A percentile compares a stretch with the other conserved stretches of the same genome.
Conservation (phyloP, 2,113 vertebrate species). For the Microtus richardsoni region DNA sequence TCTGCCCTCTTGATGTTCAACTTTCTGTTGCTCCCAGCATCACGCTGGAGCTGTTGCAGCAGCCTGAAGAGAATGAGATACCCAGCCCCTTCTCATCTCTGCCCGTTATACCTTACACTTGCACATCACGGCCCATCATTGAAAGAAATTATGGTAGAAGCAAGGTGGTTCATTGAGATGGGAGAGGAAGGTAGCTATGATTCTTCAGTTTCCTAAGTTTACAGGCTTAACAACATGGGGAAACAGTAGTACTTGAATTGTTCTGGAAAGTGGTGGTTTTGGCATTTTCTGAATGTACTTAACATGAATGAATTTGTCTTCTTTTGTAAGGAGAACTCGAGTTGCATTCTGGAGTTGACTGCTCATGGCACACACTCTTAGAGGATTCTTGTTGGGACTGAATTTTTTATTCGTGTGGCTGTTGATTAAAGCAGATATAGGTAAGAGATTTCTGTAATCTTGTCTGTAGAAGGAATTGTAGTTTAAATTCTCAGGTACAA, state of each 20-base stretch:
- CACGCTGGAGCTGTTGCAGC: not conserved
- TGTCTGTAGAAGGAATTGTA: not conserved
- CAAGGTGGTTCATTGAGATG: not conserved
- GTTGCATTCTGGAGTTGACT: not conserved
- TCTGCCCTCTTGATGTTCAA: not conserved
- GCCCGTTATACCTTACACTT: not conserved
- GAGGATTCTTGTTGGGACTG: constrained; percentile 22
- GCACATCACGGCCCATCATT: not conserved
- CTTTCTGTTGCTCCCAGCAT: not conserved
- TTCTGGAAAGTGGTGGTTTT: not conserved
- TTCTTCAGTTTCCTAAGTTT: not conserved
- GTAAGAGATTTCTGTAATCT: constrained; percentile 66
- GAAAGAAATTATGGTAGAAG: not conserved
- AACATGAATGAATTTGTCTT: constrained; percentile 59
- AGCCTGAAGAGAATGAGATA: no score
- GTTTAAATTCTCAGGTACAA: constrained; percentile 12
- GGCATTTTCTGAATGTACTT: constrained; percentile 26
- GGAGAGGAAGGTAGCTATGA: not conserved
- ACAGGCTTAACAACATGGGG: constrained; percentile 7
- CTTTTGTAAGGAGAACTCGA: constrained; percentile 61
- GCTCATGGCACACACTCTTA: constrained; percentile 64
- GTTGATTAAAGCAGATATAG: constrained; percentile 64
- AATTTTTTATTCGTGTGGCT: constrained; percentile 36
- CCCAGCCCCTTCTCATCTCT: not conserved
- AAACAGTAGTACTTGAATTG: not conserved